A percentile compares a stretch with the other conserved stretches of the same genome.
Conservation (phyloP, 30 jellyfish, hydroid and myxozoan species). For the Mastigias papua region DNA sequence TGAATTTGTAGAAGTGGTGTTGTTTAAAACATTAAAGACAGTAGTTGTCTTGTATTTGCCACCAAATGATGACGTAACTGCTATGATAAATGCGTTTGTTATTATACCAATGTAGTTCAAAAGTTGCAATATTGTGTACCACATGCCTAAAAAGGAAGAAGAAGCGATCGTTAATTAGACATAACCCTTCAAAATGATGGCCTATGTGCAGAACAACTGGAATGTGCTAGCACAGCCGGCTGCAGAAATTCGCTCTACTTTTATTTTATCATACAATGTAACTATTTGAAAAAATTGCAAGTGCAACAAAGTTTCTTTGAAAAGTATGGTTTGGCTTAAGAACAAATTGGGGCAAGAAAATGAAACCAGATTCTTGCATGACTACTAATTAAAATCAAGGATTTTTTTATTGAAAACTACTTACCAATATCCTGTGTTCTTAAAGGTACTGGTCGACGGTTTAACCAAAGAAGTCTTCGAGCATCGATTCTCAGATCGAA, state of each 20-base stretch:
- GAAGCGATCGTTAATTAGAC: too few relatives aligned
- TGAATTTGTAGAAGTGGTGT: slow-evolving; percentile 36
- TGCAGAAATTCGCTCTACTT: too few relatives aligned
- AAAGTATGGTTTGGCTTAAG: too few relatives aligned
- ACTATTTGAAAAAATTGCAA: too few relatives aligned
- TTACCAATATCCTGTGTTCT: slow-evolving; percentile 96
- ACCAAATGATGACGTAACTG: slow-evolving; percentile 86
- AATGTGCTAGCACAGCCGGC: too few relatives aligned
- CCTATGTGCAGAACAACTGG: too few relatives aligned
- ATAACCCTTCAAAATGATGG: too few relatives aligned
- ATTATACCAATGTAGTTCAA: slow-evolving; percentile 84
- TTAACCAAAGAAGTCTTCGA: slow-evolving; percentile 90
- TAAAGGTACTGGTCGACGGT: slow-evolving; percentile 85
- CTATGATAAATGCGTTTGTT: slow-evolving; percentile 84
- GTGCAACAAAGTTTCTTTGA: too few relatives aligned
- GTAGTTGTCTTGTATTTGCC: slow-evolving; percentile 62
- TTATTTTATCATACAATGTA: too few relatives aligned
- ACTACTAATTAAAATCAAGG: too few relatives aligned
- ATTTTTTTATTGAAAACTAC: not conserved
- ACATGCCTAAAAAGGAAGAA: slow-evolving; percentile 69
- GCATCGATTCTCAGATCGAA: slow-evolving; percentile 94
- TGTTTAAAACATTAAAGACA: slow-evolving; percentile 32
- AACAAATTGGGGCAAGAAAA: too few relatives aligned
- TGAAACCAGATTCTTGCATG: too few relatives aligned
- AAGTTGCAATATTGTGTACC: slow-evolving; percentile 82